Conservation (phyloP, 2,888 invertebrate species). For the Branchellion lobata region DNA sequence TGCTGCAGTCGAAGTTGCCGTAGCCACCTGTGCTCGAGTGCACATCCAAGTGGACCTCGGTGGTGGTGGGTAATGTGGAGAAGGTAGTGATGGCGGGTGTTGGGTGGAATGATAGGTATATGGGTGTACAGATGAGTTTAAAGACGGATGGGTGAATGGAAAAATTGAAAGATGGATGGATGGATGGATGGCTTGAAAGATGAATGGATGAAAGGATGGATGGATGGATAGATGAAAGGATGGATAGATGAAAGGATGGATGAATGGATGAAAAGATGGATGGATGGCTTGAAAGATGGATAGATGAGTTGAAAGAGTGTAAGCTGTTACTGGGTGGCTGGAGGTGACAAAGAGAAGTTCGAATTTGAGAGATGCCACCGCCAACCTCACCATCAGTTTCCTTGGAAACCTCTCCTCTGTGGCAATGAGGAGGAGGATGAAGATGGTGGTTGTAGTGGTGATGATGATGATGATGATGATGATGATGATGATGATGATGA, state of each 20-base stretch:
- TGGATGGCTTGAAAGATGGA: not conserved
- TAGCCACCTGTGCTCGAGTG: not conserved
- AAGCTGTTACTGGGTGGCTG: not conserved
- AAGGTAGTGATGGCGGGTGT: no score
- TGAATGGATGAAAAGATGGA: not conserved
- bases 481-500: conserved; percentile 20
- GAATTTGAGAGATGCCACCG: conserved; percentile 3
- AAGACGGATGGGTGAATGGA: no score
- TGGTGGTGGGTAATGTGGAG: no score
- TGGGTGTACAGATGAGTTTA: no score
- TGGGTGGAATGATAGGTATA: no score
- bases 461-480: conserved; percentile 21
- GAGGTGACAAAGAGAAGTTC: not conserved
- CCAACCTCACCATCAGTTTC: not conserved
- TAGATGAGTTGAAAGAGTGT: not conserved
- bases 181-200: conserved; percentile 20
- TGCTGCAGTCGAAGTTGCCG: conserved; percentile 9
- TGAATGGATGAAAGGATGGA: not conserved
- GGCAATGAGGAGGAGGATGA: not conserved
- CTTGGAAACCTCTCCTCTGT: not conserved
- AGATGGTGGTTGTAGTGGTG: no score
- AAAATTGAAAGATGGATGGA: conserved; percentile 5
- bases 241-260: not conserved
- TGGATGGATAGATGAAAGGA: not conserved
- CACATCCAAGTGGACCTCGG: not conserved